These are phyloP conservation scores for Phalanger gymnotis DNA, from an alignment of 2,797 vertebrate species.

Conservation along the genomic window DNA sequence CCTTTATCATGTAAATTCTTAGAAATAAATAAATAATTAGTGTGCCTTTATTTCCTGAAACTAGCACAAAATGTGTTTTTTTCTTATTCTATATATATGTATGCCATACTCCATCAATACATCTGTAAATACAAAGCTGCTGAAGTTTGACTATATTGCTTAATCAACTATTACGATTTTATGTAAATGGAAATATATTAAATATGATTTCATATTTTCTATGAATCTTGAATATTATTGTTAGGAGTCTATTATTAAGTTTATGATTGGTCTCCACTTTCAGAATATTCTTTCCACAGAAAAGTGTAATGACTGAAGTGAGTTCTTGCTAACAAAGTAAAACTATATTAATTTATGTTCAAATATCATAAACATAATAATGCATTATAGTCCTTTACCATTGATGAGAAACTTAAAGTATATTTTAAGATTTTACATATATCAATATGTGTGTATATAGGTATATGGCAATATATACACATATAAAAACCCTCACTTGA, in stretches of 20 bases:
- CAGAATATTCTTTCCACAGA: slow-evolving; percentile 46
- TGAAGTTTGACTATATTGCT: slow-evolving; percentile 2
- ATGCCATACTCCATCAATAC: slow-evolving; percentile 25
- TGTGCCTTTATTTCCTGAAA: slow-evolving; percentile 29
- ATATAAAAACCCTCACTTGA: too few species aligned
- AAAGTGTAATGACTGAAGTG: neutral
- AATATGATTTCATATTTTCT: neutral
- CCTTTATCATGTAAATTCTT: slow-evolving; percentile 54
- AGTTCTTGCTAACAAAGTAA: neutral
- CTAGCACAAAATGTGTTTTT: slow-evolving; percentile 37
- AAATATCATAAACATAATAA: slow-evolving; percentile 10
- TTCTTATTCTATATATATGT: neutral
- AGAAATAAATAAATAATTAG: neutral
- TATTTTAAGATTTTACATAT: too few species aligned
- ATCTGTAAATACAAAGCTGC: slow-evolving; percentile 39
- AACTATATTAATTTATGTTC: slow-evolving; percentile 21
- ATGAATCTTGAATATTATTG: slow-evolving; percentile 13
- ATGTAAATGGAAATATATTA: slow-evolving; percentile 47
- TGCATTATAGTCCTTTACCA: neutral
- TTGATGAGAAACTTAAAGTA: neutral
- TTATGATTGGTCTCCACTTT: slow-evolving; percentile 54
- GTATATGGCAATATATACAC: too few species aligned
- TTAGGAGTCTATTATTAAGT: slow-evolving; percentile 2
- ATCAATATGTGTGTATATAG: too few species aligned
- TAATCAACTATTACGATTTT: slow-evolving; percentile 18